phyloP scores from a whole-genome alignment of 2,888 invertebrate genomes.

The Patella ulyssiponensis region DNA sequence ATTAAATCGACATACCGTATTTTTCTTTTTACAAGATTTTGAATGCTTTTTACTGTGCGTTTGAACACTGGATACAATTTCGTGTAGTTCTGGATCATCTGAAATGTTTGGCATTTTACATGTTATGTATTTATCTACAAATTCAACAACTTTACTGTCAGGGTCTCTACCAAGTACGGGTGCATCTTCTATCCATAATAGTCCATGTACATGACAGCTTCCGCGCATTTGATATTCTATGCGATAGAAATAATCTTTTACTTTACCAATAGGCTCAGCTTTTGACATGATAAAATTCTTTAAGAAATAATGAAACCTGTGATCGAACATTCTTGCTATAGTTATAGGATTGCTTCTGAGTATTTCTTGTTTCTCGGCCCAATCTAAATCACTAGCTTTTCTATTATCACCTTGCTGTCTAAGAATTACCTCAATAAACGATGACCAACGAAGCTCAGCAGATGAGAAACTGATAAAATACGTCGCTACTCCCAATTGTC shows the following conservation, averaged over 20 bases:
- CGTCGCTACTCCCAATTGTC: slow-evolving; percentile 41
- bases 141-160: slow-evolving; percentile 33
- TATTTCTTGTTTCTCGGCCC: slow-evolving; percentile 19
- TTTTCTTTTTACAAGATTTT: slow-evolving; percentile 33
- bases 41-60: slow-evolving; percentile 31
- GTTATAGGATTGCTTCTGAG: slow-evolving; percentile 44
- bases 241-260: slow-evolving; percentile 42
- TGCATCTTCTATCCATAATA: slow-evolving; percentile 43
- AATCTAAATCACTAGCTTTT: slow-evolving; percentile 18
- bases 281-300: slow-evolving; percentile 21
- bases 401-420: slow-evolving; percentile 15
- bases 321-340: slow-evolving; percentile 46
- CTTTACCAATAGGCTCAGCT: slow-evolving; percentile 39
- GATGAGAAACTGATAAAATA: slow-evolving; percentile 38
- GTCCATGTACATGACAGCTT: slow-evolving; percentile 44
- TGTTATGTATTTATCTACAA: slow-evolving; percentile 32
- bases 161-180: slow-evolving; percentile 33
- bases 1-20: slow-evolving; percentile 30
- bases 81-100: slow-evolving; percentile 21
- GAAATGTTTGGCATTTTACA: slow-evolving; percentile 28
- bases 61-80: slow-evolving; percentile 25
- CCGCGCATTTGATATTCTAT: slow-evolving; percentile 49
- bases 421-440: slow-evolving; percentile 16
- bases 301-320: slow-evolving; percentile 39
- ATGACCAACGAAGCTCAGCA: slow-evolving; percentile 35